phyloP scores from a whole-genome alignment of 2,888 invertebrate species.

The Meiosimyza platycephala region DNA sequence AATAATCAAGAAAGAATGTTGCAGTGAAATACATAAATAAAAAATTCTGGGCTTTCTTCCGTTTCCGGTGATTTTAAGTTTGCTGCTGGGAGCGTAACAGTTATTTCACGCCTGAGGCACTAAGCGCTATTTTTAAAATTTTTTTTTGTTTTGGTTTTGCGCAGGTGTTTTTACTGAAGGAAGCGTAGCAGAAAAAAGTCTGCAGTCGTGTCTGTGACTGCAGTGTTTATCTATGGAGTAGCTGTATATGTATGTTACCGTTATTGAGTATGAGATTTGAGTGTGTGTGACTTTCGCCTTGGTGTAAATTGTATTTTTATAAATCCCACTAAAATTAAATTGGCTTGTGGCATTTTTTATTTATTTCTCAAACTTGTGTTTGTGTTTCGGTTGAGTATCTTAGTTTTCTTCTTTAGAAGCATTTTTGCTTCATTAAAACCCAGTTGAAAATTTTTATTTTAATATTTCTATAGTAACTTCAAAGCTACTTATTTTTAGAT shows the following conservation, averaged over 20 bases:
- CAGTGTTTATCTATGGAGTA: too few relatives aligned
- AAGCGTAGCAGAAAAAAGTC: too few relatives aligned
- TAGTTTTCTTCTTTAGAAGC: too few relatives aligned
- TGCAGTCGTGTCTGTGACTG: not conserved
- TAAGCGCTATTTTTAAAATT: not conserved
- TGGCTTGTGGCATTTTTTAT: slow-evolving; percentile 17
- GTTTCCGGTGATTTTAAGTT: slow-evolving; percentile 1
- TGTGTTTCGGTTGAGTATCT: too few relatives aligned
- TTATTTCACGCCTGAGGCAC: slow-evolving; percentile 13
- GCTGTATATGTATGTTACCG: too few relatives aligned
- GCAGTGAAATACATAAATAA: not conserved
- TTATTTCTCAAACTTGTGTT: not conserved
- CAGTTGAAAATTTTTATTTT: too few relatives aligned
- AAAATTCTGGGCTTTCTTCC: not conserved
- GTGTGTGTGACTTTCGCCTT: not conserved
- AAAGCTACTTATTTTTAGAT: too few relatives aligned
- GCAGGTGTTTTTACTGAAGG: not conserved
- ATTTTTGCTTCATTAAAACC: too few relatives aligned
- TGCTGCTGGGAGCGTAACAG: not conserved
- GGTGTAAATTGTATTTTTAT: slow-evolving; percentile 12
- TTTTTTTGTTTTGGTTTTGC: not conserved
- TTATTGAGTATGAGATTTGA: too few relatives aligned
- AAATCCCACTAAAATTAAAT: slow-evolving; percentile 15
- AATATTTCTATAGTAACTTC: too few relatives aligned
- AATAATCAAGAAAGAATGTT: slow-evolving; percentile 7